Evolutionary conservation across 2,888 invertebrate genomes (phyloP).

Genomic region (Homarus gammarus): DNA sequence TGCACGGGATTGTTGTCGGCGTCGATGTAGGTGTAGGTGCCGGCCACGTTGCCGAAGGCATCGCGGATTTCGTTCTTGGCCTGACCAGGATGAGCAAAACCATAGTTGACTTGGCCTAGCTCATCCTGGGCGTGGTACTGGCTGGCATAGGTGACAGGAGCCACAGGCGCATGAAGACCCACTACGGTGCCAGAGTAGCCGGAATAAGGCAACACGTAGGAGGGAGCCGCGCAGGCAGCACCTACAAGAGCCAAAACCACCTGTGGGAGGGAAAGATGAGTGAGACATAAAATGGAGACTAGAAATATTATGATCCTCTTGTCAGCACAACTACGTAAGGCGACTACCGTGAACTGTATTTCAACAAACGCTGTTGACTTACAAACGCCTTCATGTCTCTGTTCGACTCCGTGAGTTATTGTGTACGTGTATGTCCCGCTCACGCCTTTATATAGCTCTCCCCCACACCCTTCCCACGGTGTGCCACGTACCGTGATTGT

Average conservation of each 20-base stretch:
- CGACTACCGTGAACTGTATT: background rate
- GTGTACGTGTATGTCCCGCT: background rate
- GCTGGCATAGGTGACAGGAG: conserved; percentile 26
- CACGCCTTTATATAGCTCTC: background rate
- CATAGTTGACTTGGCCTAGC: conserved; percentile 62
- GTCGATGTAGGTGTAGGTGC: conserved; percentile 80
- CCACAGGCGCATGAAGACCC: background rate
- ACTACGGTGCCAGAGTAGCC: background rate
- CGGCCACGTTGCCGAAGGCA: conserved; percentile 80
- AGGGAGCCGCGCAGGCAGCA: conserved; percentile 45
- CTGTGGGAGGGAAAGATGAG: conserved; percentile 17
- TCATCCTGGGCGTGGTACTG: conserved; percentile 78
- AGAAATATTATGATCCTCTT: background rate
- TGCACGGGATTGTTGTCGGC: conserved; percentile 79
- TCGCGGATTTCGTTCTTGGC: conserved; percentile 77
- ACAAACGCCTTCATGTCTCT: conserved; percentile 2
- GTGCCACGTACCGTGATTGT: background rate
- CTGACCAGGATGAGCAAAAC: conserved; percentile 73
- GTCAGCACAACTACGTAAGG: too few species aligned
- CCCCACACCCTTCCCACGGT: too few species aligned
- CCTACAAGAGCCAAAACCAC: conserved; percentile 53
- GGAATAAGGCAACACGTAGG: conserved; percentile 11
- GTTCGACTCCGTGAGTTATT: background rate
- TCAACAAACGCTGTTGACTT: background rate
- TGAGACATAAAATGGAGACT: background rate